Base-by-base conservation (phyloP, 1,140 invertebrate species). In the Hydropsyche tenuis region DNA sequence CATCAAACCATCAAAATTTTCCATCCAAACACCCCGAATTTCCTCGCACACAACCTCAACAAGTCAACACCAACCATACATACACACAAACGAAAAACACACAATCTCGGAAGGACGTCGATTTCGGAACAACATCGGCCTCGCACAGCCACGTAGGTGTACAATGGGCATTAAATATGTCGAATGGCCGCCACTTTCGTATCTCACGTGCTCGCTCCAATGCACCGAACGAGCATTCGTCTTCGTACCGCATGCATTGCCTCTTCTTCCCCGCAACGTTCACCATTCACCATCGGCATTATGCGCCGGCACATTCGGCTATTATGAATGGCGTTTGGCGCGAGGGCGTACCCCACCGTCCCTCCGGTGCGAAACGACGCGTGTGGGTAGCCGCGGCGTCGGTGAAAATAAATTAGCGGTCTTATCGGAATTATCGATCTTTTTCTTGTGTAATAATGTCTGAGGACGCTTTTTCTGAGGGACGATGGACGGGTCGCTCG, bases 111-210 rank as follows among this genome's bases (percentile, higher is more conserved):
- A n/a, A n/a, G n/a, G n/a, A n/a, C n/a, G n/a, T 23, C 48, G 46
- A 22, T 5, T 62, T 5, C 18, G 30, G 9, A 4, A 37, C 30
- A 37, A 37, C 30, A 9, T 37, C 30, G 18, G 48, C 22, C 62
- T 7, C n/a, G 64, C 16, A 23, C 20, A 16, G 22, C n/a, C 25
- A 37, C 37, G 75, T 74, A 63, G 75, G 75, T 62, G 69, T 72
- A 77, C 75, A 77, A 77, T 77, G 70, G 73, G 75, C 69, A 69
- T 74, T 77, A 77, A 77, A 77, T 51, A 77, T 77, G 73, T 77
- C 75, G 73, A 66, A 74, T 73, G 43, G 69, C 63, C 72, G 53
- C 72, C 45, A 70, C 23, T 56, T 16, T 56, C 22, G 45, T 37
- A 70, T 70, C 18, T 37, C 30, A 37, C 30, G 30, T 37, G 30